Evolutionary conservation across 2,113 vertebrate genomes (phyloP).

Genomic region (Scatophagus argus): DNA sequence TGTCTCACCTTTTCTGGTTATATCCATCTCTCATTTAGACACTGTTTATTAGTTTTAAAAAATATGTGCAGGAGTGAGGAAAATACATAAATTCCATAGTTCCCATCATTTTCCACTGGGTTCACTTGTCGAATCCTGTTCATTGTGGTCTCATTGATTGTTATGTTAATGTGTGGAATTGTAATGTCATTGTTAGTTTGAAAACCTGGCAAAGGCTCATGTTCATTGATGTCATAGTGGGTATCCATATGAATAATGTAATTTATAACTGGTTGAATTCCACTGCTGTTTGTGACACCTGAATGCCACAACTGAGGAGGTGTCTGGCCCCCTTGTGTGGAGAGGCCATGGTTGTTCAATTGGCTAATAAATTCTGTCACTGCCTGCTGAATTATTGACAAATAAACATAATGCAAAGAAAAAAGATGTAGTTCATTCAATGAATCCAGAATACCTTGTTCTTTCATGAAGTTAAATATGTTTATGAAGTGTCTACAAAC

Average conservation of each 20-base stretch:
- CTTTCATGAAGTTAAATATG: conserved; percentile 15
- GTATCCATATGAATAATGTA: neutral
- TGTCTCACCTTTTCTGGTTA: neutral
- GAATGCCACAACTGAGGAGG: neutral
- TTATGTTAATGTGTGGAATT: neutral
- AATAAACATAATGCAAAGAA: conserved; percentile 2
- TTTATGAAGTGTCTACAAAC: conserved; percentile 3
- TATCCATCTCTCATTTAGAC: too few species aligned
- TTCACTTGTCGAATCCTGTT: neutral
- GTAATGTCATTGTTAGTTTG: neutral
- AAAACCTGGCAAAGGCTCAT: neutral
- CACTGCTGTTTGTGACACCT: neutral
- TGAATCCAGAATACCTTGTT: neutral
- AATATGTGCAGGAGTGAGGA: neutral
- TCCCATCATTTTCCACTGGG: neutral
- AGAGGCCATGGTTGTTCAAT: neutral
- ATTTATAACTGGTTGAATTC: neutral
- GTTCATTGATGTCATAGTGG: neutral
- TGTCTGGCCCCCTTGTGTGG: neutral
- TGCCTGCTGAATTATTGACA: neutral
- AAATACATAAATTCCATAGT: neutral
- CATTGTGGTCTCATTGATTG: neutral
- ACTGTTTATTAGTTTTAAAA: too few species aligned
- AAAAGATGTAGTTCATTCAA: neutral
- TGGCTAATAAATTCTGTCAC: neutral